A percentile compares a stretch with the other conserved stretches of the same genome.
Evolutionary conservation across 2,888 invertebrate species (phyloP).

Genomic region (Lithophane ornitopus): DNA sequence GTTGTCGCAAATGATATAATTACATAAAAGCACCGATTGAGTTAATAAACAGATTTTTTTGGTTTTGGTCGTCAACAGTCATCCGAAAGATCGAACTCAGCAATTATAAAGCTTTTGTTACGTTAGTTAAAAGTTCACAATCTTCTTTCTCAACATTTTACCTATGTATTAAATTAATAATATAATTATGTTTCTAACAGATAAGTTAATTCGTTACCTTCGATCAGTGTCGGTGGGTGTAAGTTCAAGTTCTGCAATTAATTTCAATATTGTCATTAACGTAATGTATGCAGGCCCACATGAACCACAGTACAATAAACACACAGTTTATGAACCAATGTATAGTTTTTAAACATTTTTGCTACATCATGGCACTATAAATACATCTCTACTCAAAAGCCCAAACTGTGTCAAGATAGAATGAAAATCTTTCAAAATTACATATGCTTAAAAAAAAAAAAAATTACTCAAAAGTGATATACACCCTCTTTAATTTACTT

Average conservation of each 20-base stretch:
- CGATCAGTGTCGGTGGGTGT: slow-evolving; percentile 49
- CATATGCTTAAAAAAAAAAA: no score
- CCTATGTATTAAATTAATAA: slow-evolving; percentile 1
- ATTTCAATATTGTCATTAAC: slow-evolving; percentile 39
- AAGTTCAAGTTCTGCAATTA: slow-evolving; percentile 53
- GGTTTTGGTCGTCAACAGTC: not conserved
- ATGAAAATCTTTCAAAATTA: no score
- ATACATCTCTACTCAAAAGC: not conserved
- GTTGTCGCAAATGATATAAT: not conserved
- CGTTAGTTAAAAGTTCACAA: not conserved
- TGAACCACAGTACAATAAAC: not conserved
- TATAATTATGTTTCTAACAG: slow-evolving; percentile 4
- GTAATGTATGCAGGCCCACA: slow-evolving; percentile 55
- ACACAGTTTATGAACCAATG: slow-evolving; percentile 12
- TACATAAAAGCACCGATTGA: not conserved
- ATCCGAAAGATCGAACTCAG: not conserved
- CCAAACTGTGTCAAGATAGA: not conserved
- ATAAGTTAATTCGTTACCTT: slow-evolving; percentile 43
- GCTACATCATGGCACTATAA: not conserved
- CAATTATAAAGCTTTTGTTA: not conserved
- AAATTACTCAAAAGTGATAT: not conserved
- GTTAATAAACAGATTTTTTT: not conserved
- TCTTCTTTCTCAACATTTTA: not conserved
- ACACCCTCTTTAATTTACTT: not conserved
- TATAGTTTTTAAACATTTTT: not conserved